Conservation (phyloP, 53 echinoderm and acorn worm species). For the Apostichopus leukothele region DNA sequence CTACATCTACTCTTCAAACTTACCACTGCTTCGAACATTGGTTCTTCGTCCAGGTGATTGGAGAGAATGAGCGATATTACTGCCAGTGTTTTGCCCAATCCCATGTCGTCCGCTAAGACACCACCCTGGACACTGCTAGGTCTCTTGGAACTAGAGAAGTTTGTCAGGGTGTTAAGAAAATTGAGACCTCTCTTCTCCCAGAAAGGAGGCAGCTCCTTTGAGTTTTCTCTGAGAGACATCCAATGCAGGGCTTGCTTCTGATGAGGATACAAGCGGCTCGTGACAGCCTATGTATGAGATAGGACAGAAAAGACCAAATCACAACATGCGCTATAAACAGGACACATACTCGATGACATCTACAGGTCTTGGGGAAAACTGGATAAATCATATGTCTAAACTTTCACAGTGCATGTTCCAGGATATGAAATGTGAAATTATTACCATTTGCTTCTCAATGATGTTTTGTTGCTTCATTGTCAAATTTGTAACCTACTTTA, state of each 20-base stretch:
- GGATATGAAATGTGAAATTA: too few species aligned
- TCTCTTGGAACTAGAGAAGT: conserved; percentile 66
- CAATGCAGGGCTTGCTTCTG: conserved; percentile 94
- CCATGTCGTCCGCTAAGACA: conserved; percentile 95
- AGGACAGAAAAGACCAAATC: neutral
- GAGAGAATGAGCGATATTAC: conserved; percentile 79
- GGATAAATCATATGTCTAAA: too few species aligned
- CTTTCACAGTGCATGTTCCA: too few species aligned
- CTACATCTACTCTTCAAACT: neutral
- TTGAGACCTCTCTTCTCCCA: conserved; percentile 63
- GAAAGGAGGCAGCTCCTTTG: conserved; percentile 72
- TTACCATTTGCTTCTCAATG: too few species aligned
- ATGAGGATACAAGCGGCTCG: conserved; percentile 72
- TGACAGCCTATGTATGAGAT: conserved; percentile 61
- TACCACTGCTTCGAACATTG: conserved; percentile 39
- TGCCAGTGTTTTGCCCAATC: conserved; percentile 84
- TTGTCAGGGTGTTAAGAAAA: conserved; percentile 76
- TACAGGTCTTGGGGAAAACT: neutral
- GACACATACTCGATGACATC: too few species aligned
- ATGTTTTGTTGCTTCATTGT: too few species aligned
- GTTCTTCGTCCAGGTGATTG: conserved; percentile 59
- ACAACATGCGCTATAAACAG: too few species aligned
- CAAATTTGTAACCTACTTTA: too few species aligned
- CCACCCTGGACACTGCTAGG: conserved; percentile 81
- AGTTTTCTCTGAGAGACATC: conserved; percentile 75